Base-by-base conservation (phyloP, 2,113 vertebrate genomes). In the Salminus brasiliensis region DNA sequence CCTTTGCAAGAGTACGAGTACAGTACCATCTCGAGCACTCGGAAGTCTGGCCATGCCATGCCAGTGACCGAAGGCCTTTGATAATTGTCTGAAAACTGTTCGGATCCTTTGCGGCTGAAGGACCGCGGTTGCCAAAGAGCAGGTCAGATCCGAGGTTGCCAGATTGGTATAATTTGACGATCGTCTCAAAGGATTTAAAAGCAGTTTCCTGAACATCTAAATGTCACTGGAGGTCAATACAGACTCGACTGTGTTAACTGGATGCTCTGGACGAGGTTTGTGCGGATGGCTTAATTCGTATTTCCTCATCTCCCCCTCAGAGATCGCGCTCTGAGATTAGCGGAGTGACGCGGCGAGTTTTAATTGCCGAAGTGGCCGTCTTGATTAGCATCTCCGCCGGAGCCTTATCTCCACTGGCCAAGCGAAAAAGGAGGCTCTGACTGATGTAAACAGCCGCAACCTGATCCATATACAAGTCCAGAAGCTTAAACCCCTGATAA, bases 291-390 rank as follows among this genome's bases (percentile, higher is more conserved):
- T 78, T 66, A 4, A 27, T 52, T 80, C 74, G 69, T 68, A 65
- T 29, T 52, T 60, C 74, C 23, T n/a, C 39, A 23, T 72, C 43
- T 49, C 36, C 63, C n/a, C 66, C 43, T 55, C 45, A 39, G 67
- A 81, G 67, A 49, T 32, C 65, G 72, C 49, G 47, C 59, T n/a
- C n/a, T n/a, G n/a, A n/a, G 78, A 74, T 75, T 78, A 78, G 27
- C 53, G 34, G 16, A 30, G 77, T n/a, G 23, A 25, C 39, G 34
- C 32, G 36, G n/a, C 23, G 82, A 86, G 76, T 81, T 88, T 82
- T 88, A 89, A 91, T 91, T 90, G 82, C 87, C 69, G 76, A 72
- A 77, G 77, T 72, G 69, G 73, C 84, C 76, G 89, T 89, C 85
- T 90, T 85, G 85, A 90, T 91, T 88, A 85, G 63, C 79, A 88